Conservation (phyloP, 2,888 invertebrate genomes). For the Pyrocoelia pectoralis region DNA sequence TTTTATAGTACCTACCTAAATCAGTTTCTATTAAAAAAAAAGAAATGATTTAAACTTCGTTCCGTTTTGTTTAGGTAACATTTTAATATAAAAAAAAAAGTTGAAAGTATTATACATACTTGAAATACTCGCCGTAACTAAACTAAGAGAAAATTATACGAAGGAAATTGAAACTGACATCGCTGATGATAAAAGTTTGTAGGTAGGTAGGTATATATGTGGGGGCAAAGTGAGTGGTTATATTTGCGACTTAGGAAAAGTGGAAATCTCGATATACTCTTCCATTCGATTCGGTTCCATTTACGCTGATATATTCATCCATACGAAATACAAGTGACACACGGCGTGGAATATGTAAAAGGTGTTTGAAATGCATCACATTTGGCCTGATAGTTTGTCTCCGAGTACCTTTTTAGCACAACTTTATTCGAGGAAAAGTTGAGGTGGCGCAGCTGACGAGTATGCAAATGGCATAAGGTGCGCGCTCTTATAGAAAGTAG, state of each 20-base stretch:
- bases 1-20: not conserved
- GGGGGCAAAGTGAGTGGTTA: conserved; percentile 14
- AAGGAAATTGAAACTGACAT: conserved; percentile 18
- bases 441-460: conserved; percentile 64
- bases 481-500: conserved; percentile 40
- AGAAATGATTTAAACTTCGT: not conserved
- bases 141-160: conserved; percentile 11
- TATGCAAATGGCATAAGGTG: conserved; percentile 61
- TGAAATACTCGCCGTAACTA: conserved; percentile 2
- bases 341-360: conserved; percentile 55
- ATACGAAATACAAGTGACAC: conserved; percentile 50
- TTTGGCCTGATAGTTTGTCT: conserved; percentile 59
- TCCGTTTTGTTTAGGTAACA: not conserved
- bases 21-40: not conserved
- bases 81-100: not conserved
- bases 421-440: conserved; percentile 61
- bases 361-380: conserved; percentile 59
- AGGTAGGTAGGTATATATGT: not conserved
- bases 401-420: conserved; percentile 58
- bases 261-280: conserved; percentile 35
- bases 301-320: conserved; percentile 53
- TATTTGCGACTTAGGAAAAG: conserved; percentile 30
- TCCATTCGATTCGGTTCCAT: conserved; percentile 47
- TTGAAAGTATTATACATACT: not conserved
- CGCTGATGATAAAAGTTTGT: conserved; percentile 15